These are phyloP conservation scores for Gymnothorax reevesii DNA, from an alignment of 2,797 vertebrate species.

Conservation along the genomic window DNA sequence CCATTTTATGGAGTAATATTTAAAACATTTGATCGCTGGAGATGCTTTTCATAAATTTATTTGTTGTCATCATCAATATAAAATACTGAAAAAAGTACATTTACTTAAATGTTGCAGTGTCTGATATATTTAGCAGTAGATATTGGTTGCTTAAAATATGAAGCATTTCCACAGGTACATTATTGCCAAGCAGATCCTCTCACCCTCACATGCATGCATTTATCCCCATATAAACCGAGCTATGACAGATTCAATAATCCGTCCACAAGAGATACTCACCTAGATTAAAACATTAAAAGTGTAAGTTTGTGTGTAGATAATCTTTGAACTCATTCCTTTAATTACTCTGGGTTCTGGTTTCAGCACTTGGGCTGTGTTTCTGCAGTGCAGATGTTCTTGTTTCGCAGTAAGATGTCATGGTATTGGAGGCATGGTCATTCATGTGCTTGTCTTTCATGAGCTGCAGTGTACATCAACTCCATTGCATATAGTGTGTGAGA, in stretches of 20 bases:
- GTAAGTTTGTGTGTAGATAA: not conserved
- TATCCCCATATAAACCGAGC: not conserved
- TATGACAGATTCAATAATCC: not conserved
- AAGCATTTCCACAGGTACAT: not conserved
- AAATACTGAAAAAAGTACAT: not conserved
- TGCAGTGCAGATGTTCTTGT: not conserved
- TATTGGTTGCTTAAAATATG: not conserved
- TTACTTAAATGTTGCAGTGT: not conserved
- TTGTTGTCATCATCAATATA: not conserved
- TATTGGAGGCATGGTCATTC: not conserved
- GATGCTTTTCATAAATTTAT: not conserved
- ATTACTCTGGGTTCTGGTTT: not conserved
- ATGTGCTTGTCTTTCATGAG: not conserved
- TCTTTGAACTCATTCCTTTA: not conserved
- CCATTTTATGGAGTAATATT: not conserved
- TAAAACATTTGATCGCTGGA: not conserved
- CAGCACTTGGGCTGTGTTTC: not conserved
- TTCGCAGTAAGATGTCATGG: not conserved
- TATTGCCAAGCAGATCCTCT: not conserved
- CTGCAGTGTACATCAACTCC: not conserved
- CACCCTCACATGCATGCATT: conserved; percentile 1
- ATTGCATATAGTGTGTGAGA: not conserved
- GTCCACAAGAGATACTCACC: not conserved
- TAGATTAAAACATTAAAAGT: not conserved
- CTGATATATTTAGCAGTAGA: not conserved